Conservation (phyloP, 37 sponge, comb jelly and placozoan genomes). For the Theonella swinhoei region DNA sequence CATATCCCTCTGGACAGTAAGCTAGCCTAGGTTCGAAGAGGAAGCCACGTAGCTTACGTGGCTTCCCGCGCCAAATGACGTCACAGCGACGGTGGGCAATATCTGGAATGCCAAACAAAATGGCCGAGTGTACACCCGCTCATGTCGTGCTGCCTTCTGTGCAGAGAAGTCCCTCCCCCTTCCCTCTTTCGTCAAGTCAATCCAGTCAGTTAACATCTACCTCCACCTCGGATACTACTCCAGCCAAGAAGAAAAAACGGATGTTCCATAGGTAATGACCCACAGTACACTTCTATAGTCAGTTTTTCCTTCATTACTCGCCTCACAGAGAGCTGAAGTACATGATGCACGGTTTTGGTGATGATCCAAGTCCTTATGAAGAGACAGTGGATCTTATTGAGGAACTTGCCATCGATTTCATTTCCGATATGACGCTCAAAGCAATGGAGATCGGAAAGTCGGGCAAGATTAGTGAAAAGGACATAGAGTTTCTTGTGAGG, state of each 20-base stretch:
- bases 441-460: slow-evolving; percentile 92
- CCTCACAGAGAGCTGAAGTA: slow-evolving; percentile 84
- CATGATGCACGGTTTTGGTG: slow-evolving; percentile 99
- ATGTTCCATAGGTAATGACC: background rate
- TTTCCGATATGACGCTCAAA: slow-evolving; percentile 87
- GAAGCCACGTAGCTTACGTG: background rate
- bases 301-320: background rate
- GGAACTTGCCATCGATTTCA: slow-evolving; percentile 87
- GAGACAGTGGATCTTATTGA: slow-evolving; percentile 94
- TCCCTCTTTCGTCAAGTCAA: background rate
- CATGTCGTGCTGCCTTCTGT: background rate
- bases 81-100: slow-evolving; percentile 16
- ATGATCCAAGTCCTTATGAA: slow-evolving; percentile 87
- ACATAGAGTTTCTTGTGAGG: slow-evolving; percentile 88
- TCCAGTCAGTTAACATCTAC: background rate
- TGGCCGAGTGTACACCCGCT: background rate
- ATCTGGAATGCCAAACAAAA: background rate
- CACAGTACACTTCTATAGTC: background rate
- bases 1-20: slow-evolving; percentile 17
- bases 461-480: slow-evolving; percentile 92
- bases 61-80: slow-evolving; percentile 23
- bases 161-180: slow-evolving; percentile 15
- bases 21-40: background rate
- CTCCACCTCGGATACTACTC: background rate
- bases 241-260: background rate